A percentile compares a stretch with the other conserved stretches of the same genome.
Conservation (phyloP, 1,140 invertebrate species). For the Caenorhabditis inopinata region DNA sequence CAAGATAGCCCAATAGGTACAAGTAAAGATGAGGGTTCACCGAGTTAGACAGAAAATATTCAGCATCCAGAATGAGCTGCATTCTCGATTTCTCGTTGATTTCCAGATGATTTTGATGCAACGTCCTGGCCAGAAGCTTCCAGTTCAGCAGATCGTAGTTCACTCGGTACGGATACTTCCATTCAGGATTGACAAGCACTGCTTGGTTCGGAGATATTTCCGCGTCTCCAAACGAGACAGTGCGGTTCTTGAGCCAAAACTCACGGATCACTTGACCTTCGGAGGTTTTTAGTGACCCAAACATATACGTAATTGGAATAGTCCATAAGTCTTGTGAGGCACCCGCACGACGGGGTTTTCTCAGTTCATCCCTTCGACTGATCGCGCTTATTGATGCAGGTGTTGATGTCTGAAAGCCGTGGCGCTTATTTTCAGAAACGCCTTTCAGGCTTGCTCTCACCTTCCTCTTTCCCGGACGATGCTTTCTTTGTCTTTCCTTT, state of each 20-base stretch:
- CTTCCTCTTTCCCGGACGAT: constrained; percentile 4
- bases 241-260: constrained; percentile 63
- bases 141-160: constrained; percentile 64
- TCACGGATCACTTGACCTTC: constrained; percentile 61
- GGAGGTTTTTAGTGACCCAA: constrained; percentile 45
- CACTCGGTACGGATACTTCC: constrained; percentile 60
- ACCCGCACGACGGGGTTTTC: constrained; percentile 1
- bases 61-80: constrained; percentile 61
- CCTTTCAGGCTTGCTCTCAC: not conserved
- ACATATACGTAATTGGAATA: constrained; percentile 39
- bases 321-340: constrained; percentile 33
- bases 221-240: constrained; percentile 61
- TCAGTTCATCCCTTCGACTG: constrained; percentile 31
- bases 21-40: constrained; percentile 61
- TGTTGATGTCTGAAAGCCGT: not conserved
- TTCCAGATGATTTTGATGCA: constrained; percentile 55
- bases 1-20: constrained; percentile 57
- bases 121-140: constrained; percentile 60
- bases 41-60: constrained; percentile 61
- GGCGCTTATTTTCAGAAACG: no score
- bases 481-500: constrained; percentile 23
- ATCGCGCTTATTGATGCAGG: not conserved
- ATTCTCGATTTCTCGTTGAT: constrained; percentile 63
- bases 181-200: constrained; percentile 63
- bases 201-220: constrained; percentile 56